Evolutionary conservation across 2,888 invertebrate genomes (phyloP).

Genomic region (Acanthosoma haemorrhoidale): DNA sequence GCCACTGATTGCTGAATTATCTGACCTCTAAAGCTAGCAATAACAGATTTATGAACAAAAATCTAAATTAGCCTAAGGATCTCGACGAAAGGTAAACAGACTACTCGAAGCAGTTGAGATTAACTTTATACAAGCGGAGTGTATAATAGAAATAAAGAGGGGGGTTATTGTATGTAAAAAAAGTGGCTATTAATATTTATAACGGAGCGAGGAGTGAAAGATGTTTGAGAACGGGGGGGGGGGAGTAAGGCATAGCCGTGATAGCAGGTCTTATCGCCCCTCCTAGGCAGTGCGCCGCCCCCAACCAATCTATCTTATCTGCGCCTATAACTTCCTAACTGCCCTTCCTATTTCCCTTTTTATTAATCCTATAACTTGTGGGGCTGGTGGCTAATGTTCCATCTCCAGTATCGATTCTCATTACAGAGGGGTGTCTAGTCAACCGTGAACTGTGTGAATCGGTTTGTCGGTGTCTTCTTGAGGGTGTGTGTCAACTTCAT

Average conservation of each 20-base stretch:
- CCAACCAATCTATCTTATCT: not conserved
- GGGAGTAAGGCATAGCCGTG: not conserved
- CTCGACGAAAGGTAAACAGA: no score
- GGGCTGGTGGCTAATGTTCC: not conserved
- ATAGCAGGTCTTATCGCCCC: not conserved
- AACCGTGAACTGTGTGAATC: not conserved
- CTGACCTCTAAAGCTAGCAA: no score
- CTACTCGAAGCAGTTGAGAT: no score
- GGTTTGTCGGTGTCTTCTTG: not conserved
- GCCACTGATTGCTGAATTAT: no score
- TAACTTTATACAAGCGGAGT: no score
- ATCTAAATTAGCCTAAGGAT: no score
- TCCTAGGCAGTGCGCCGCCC: not conserved
- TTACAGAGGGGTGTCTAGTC: no score
- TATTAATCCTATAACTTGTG: slow-evolving; percentile 2
- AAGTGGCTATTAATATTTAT: not conserved
- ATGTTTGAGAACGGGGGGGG: not conserved
- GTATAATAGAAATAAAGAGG: no score
- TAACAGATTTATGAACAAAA: no score
- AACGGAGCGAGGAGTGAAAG: not conserved
- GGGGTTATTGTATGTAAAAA: no score
- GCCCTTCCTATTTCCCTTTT: slow-evolving; percentile 8
- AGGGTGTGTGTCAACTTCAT: no score
- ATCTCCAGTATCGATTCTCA: not conserved
- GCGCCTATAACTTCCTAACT: no score